phyloP scores from a whole-genome alignment of 2,797 vertebrate species.

The Thamnophis elegans region DNA sequence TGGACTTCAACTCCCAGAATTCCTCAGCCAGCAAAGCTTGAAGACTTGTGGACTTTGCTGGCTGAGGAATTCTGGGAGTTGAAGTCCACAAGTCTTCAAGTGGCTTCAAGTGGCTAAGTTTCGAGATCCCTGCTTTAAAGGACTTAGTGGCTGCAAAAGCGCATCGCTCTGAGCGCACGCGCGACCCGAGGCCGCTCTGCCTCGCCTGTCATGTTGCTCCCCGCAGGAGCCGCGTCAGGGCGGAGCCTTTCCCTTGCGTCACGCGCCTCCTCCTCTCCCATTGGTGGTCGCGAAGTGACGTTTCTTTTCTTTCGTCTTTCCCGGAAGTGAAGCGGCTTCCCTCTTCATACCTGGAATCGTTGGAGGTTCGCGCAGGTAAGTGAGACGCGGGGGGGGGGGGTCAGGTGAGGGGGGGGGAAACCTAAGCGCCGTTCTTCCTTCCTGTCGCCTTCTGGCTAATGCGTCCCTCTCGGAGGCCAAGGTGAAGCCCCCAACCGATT shows the following conservation, averaged over 20 bases:
- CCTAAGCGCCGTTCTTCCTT: not conserved
- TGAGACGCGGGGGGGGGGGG: too few relatives aligned
- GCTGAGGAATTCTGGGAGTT: too few relatives aligned
- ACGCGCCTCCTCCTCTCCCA: fast-evolving
- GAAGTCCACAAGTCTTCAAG: too few relatives aligned
- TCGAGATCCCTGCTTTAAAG: too few relatives aligned
- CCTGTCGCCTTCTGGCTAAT: not conserved
- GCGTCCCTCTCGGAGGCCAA: not conserved
- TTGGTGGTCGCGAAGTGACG: not conserved
- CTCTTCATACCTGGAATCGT: not conserved
- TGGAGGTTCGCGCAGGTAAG: not conserved
- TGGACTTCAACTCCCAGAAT: too few relatives aligned
- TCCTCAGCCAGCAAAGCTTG: too few relatives aligned
- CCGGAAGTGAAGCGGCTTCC: not conserved
- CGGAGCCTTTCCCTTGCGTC: fast-evolving
- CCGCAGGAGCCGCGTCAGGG: fast-evolving
- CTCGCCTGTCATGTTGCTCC: not conserved
- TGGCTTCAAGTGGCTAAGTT: too few relatives aligned
- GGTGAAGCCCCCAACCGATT: not conserved
- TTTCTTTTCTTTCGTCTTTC: fast-evolving
- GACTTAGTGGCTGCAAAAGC: not conserved
- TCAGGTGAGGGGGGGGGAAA: not conserved
- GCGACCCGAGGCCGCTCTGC: fast-evolving
- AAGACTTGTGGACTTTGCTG: too few relatives aligned
- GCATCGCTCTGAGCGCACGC: not conserved